phyloP scores from a whole-genome alignment of 2,797 vertebrate species.

The Sparus aurata region DNA sequence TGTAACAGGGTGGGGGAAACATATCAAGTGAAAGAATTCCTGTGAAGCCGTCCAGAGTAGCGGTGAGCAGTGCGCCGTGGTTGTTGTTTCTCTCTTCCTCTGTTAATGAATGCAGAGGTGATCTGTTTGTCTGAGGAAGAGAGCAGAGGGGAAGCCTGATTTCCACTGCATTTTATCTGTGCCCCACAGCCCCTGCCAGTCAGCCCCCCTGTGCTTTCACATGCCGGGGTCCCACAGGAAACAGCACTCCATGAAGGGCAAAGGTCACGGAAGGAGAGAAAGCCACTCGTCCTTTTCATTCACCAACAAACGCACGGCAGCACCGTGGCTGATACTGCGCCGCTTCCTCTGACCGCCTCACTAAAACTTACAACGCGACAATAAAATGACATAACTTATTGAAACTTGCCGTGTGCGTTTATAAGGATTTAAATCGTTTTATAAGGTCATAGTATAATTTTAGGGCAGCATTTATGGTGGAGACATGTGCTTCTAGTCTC shows the following conservation, averaged over 20 bases:
- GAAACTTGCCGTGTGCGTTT: neutral
- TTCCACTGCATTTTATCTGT: constrained; percentile 87
- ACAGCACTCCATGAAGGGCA: constrained; percentile 79
- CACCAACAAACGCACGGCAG: constrained; percentile 44
- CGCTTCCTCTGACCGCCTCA: constrained; percentile 4
- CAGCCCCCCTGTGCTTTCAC: constrained; percentile 72
- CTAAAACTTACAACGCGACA: constrained; percentile 8
- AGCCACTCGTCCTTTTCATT: constrained; percentile 73
- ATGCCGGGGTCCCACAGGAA: constrained; percentile 84
- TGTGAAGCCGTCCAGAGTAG: constrained; percentile 28
- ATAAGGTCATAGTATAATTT: neutral
- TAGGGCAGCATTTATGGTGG: neutral
- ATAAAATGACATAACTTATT: constrained; percentile 1
- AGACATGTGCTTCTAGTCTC: neutral
- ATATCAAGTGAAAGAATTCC: constrained; percentile 44
- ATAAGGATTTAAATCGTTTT: neutral
- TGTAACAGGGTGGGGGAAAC: constrained; percentile 11
- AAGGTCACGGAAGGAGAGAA: constrained; percentile 79
- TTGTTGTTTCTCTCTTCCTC: constrained; percentile 78
- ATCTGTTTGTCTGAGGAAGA: constrained; percentile 82
- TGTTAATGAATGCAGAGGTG: constrained; percentile 79
- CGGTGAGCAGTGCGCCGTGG: constrained; percentile 25
- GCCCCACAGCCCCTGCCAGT: constrained; percentile 77
- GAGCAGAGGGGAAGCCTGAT: constrained; percentile 83
- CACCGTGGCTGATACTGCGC: neutral